Evolutionary conservation across 2,888 invertebrate genomes (phyloP).

Genomic region (Smittia sp.): DNA sequence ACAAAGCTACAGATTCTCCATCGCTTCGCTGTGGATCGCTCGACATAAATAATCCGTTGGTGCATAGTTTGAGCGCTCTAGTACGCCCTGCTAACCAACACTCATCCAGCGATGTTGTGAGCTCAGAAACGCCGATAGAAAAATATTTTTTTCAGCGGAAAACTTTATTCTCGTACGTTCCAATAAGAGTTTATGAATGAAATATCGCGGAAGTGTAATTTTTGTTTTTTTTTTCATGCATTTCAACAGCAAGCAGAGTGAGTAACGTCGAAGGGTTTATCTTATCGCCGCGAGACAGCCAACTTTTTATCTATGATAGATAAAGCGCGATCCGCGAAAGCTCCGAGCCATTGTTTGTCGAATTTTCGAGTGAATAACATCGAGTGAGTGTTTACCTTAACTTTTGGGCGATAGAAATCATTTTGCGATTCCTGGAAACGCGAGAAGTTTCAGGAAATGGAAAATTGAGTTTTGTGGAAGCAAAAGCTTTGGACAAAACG

Average conservation of each 20-base stretch:
- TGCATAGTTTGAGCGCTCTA: no score
- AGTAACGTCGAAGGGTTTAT: background rate
- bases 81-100: no score
- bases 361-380: background rate
- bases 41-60: no score
- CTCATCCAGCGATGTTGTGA: no score
- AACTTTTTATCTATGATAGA: background rate
- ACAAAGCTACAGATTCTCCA: no score
- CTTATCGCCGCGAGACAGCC: background rate
- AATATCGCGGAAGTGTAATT: background rate
- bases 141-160: no score
- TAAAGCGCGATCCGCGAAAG: background rate
- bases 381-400: background rate
- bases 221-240: background rate
- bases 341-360: background rate
- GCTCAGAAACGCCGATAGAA: no score
- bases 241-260: background rate
- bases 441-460: no score
- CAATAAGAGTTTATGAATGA: constrained; percentile 7
- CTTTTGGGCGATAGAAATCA: background rate
- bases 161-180: background rate
- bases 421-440: background rate
- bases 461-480: background rate
- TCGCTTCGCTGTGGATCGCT: no score
- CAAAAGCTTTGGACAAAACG: no score